Base-by-base conservation (phyloP, 2,797 vertebrate genomes). In the Nothura maculosa region DNA sequence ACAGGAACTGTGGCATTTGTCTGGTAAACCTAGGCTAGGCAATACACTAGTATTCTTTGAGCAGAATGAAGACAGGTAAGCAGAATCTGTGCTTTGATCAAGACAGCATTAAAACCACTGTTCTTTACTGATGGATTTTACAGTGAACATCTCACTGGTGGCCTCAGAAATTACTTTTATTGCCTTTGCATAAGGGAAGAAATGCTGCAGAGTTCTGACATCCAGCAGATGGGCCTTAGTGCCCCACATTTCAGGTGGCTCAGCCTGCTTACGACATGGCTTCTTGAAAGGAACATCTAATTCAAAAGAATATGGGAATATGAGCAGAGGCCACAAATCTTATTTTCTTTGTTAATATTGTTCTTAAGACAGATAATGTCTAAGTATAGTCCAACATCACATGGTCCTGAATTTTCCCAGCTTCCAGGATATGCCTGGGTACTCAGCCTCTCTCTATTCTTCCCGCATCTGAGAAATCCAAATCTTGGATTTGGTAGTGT, bases 191-290 rank as follows among this genome's bases (percentile, higher is more conserved):
- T 18, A 73, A 57, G 21, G 38, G 6, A 40, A 91, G 27, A 47
- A 85, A 58, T 58, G 14, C 30, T 69, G 69, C 72, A 87, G 22
- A n/a, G 73, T 28, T 25, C 40, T 94, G 73, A 77, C 45, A 50
- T 43, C 34, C 19, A 12, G 1, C 19, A 79, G 58, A 48, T 74
- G 70, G 48, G 2, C 5, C 7, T 2, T 61, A 25, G 81, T 18
- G 74, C 62, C 7, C 5, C 2, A 1, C 0, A 40, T n/a, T 5
- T 57, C 24, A 52, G 15, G 19, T 6, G 10, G 34, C 73, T 22
- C 12, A 9, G 20, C 30, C 30, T 81, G 12, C 27, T 15, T 68
- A 28, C 36, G 5, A 84, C 61, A 10, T 7, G 7, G 11, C 4
- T 82, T 20, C 28, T 64, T 57, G 38, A 69, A 68, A 81, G 13